Base-by-base conservation (phyloP, 2,797 vertebrate genomes). In the Sebastes aleutianus region DNA sequence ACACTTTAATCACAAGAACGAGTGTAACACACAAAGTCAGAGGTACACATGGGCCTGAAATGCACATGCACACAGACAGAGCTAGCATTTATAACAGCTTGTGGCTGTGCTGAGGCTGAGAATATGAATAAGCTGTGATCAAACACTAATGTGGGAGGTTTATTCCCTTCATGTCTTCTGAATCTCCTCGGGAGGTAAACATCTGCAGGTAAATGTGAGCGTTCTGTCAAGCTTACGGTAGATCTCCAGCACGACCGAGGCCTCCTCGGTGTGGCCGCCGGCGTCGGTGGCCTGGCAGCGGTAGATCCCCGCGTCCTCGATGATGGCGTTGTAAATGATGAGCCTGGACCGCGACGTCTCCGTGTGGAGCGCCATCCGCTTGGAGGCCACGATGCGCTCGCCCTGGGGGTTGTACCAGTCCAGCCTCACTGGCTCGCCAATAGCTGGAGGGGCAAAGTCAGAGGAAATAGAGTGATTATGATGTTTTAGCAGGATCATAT, bases 241-340 rank as follows among this genome's bases (percentile, higher is more conserved):
- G 75, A 99, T 99, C 94, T 99, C 98, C 95, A 99, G 87, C 87
- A 99, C 98, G 13, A 99, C 97, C 0, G 98, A 99, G 61, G 98
- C 97, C 95, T 99, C 98, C 83, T 97, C 96, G 3, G 96, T 97
- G 83, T 97, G 96, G 56, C 98, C 97, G 82, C 93, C 92, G 85
- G 95, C 91, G 27, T 99, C 97, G 14, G 96, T 95, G 74, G 97
- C 98, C 93, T 99, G 97, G 90, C 98, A 99, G 14, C 97, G 96
- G 93, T 99, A 99, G 90, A 99, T 99, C 0, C 98, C 98, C 1
- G 98, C 98, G 76, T 99, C 98, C 91, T 99, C 98, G 71, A 99
- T 88, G 84, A 98, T 97, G 87, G 98, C 98, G 1, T 99, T 99
- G 84, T 99, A 99, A 84, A 99, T 98, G 80, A 98, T 98, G 36